These are phyloP conservation scores for Lordiphosa fenestrarum DNA, from an alignment of 2,888 invertebrate species.

Conservation along the genomic window DNA sequence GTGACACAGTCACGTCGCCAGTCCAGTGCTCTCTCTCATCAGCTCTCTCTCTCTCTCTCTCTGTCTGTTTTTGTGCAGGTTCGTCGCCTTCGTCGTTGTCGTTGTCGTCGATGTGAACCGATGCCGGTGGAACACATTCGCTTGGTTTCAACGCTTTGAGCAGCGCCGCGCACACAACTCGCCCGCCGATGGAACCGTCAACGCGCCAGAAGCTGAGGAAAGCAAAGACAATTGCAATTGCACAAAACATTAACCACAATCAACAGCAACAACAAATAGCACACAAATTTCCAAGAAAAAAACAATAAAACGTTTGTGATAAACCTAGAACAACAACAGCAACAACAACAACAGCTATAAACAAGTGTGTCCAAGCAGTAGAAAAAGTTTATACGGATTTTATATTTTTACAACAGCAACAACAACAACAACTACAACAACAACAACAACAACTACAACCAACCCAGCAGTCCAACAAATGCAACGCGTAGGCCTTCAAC, in stretches of 20 bases:
- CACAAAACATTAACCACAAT: constrained; percentile 5
- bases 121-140: constrained; percentile 70
- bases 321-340: constrained; percentile 37
- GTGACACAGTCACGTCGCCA: constrained; percentile 17
- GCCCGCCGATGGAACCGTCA: constrained; percentile 59
- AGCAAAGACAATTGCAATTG: constrained; percentile 11
- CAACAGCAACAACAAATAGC: constrained; percentile 12
- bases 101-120: constrained; percentile 55
- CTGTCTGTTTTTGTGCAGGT: constrained; percentile 30
- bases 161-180: constrained; percentile 44
- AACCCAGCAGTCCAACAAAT: constrained; percentile 62
- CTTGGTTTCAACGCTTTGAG: constrained; percentile 65
- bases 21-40: constrained; percentile 12
- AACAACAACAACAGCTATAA: constrained; percentile 14
- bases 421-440: constrained; percentile 32
- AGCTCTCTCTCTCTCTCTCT: constrained; percentile 16
- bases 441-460: constrained; percentile 17
- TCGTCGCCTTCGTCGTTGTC: constrained; percentile 14
- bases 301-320: constrained; percentile 53
- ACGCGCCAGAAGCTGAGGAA: constrained; percentile 38
- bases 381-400: constrained; percentile 15
- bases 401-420: constrained; percentile 47
- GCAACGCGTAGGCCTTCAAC: constrained; percentile 75
- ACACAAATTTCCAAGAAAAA: constrained; percentile 16
- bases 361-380: constrained; percentile 26